Conservation (phyloP, 35 echinoderm and acorn worm species). For the Patiria miniata region DNA sequence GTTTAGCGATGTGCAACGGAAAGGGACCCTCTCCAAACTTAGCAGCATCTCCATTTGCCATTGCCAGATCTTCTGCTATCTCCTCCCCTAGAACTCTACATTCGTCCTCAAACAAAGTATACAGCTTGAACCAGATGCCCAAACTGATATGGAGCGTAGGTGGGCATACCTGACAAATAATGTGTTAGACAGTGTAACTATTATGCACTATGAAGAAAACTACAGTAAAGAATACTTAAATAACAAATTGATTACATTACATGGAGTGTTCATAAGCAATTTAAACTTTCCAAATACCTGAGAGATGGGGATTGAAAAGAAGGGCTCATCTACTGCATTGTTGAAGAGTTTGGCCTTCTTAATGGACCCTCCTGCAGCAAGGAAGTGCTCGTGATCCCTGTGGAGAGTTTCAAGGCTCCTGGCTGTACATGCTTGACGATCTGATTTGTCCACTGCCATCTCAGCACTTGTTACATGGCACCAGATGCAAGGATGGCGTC, state of each 20-base stretch:
- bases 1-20: background rate
- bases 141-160: conserved; percentile 11
- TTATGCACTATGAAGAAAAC: background rate
- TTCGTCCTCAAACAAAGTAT: background rate
- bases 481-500: background rate
- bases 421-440: background rate
- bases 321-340: background rate
- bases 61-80: background rate
- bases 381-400: background rate
- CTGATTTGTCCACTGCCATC: background rate
- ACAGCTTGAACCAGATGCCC: background rate
- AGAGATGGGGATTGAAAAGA: conserved; percentile 1
- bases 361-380: background rate
- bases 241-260: background rate
- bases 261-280: background rate
- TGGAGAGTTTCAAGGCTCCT: background rate
- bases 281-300: background rate
- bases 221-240: background rate
- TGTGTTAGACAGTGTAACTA: no score
- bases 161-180: conserved; percentile 8
- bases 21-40: background rate
- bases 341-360: background rate
- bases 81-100: background rate
- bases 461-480: background rate
- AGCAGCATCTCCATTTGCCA: background rate